These are phyloP conservation scores for Zoanthus gigantus DNA, from an alignment of 92 coral and sea anemone species.

Conservation along the genomic window DNA sequence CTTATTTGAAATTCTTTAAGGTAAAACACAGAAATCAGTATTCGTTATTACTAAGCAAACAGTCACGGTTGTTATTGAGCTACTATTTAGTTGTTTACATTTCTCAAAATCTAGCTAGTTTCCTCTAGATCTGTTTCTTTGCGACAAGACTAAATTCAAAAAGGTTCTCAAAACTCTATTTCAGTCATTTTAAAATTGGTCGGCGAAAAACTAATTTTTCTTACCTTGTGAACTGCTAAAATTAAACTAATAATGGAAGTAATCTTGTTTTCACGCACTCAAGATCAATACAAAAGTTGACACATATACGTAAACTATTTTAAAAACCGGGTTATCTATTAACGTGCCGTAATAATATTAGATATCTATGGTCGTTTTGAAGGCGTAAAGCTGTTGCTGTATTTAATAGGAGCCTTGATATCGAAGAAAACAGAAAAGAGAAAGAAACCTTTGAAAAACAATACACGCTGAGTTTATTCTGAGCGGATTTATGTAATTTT, in stretches of 20 bases:
- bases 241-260: constrained; percentile 21
- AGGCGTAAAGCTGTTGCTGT: no score
- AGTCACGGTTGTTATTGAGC: constrained; percentile 30
- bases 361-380: not conserved
- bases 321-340: constrained; percentile 19
- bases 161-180: constrained; percentile 23
- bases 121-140: constrained; percentile 2
- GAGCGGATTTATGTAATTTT: constrained; percentile 29
- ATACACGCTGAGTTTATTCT: not conserved
- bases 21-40: constrained; percentile 20
- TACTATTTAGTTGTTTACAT: not conserved
- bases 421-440: constrained; percentile 41
- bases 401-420: not conserved
- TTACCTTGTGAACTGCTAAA: constrained; percentile 24
- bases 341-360: constrained; percentile 41
- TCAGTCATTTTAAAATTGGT: constrained; percentile 21
- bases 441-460: constrained; percentile 18
- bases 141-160: constrained; percentile 29
- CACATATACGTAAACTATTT: constrained; percentile 29
- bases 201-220: constrained; percentile 10
- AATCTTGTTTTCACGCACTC: constrained; percentile 38
- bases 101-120: no score
- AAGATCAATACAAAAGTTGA: constrained; percentile 36
- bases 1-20: constrained; percentile 16
- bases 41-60: not conserved